These are phyloP conservation scores for Leptinotarsa texana DNA, from an alignment of 1,140 invertebrate genomes.

Conservation along the genomic window DNA sequence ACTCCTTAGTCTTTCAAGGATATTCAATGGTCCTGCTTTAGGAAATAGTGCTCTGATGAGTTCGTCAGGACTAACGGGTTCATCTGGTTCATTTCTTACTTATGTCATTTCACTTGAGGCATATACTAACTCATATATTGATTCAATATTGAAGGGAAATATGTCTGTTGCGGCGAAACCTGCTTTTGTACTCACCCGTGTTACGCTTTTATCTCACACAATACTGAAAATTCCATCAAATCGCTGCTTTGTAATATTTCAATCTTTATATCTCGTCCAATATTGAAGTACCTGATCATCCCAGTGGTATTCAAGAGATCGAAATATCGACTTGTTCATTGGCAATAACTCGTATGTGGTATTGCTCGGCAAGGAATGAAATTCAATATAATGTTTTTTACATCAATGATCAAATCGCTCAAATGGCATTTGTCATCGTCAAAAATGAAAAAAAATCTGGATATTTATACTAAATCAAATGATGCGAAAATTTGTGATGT, in stretches of 20 bases:
- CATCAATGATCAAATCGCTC: constrained; percentile 41
- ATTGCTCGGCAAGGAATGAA: constrained; percentile 19
- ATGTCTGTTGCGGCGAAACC: constrained; percentile 43
- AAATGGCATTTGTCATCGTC: constrained; percentile 53
- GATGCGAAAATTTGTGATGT: constrained; percentile 46
- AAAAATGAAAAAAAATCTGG: constrained; percentile 49
- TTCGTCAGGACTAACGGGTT: too few relatives aligned
- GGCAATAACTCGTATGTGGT: constrained; percentile 56
- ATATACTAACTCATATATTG: neutral
- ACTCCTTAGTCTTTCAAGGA: neutral
- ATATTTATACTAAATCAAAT: constrained; percentile 48
- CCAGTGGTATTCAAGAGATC: constrained; percentile 31
- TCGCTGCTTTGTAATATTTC: constrained; percentile 18
- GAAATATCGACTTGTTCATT: constrained; percentile 51
- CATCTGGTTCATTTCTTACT: neutral
- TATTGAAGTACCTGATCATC: constrained; percentile 27
- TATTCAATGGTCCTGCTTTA: neutral
- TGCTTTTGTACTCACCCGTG: neutral
- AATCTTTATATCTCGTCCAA: constrained; percentile 1
- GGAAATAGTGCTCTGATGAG: neutral
- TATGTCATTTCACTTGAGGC: neutral
- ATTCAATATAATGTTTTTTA: constrained; percentile 14
- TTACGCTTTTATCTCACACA: constrained; percentile 26
- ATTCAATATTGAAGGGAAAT: neutral
- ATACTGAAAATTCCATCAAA: constrained; percentile 23